Evolutionary conservation across 2,797 vertebrate genomes (phyloP), one percentile per base, ranked within the genome.

Genomic region (Melanogrammus aeglefinus): DNA sequence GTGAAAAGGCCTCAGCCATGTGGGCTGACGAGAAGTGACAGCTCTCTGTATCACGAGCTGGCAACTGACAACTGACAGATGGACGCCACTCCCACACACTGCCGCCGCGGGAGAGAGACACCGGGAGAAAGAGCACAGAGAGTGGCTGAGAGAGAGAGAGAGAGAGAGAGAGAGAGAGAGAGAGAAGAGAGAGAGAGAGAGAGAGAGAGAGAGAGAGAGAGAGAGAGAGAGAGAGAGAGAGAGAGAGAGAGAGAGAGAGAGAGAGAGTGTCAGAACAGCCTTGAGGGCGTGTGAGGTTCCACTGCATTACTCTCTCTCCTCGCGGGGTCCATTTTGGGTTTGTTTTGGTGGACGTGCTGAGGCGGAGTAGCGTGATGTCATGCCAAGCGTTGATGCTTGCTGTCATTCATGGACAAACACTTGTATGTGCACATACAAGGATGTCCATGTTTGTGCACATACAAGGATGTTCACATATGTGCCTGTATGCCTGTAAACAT

Each of bases 41-140:
- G 97, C 95, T 96, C 96, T 95, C 96, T 95, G 94, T 95, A 96
- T 97, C 96, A 96, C 95, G 96, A 94, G 92, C 96, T 95, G 95
- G 96, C 96, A 95, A 24, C 90, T 99, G 98, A 97, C 97, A 97
- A 96, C 95, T 99, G 97, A 98, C 97, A 98, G 98, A 99, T 97
- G 98, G 96, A 96, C 95, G 96, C 94, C 96, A 96, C 96, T 97
- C 97, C 96, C 96, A 96, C 95, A 95, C 95, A 94, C 94, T 95
- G 93, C 92, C 57, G n/a, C 57, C 89, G 91, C 94, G 94, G 93
- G 77, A 88, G 80, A 80, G 86, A 86, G 78, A 80, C 82, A 81
- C 73, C 72, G 80, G 75, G 76, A 16, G 74, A 33, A 14, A 74
- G n/a, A 33, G 31, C 31, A 31, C 70, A 24, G 21, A 44, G 73